Conservation (phyloP, 2,797 vertebrate genomes). For the Hippoglossus hippoglossus region DNA sequence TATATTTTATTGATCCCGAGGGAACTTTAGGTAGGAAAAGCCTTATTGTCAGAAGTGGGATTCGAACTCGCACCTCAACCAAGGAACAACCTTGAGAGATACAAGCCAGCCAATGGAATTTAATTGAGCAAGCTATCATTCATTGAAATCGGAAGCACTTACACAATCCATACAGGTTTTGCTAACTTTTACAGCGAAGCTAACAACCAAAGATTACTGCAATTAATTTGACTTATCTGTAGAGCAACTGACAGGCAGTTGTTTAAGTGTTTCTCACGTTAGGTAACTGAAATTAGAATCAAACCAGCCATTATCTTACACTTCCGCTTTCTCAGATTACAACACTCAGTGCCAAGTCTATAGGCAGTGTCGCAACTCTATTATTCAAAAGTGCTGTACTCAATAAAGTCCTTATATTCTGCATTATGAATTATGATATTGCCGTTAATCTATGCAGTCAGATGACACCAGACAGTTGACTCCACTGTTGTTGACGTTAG, state of each 20-base stretch:
- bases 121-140: too few species aligned
- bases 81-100: background rate
- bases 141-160: too few species aligned
- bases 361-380: background rate
- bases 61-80: too few species aligned
- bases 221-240: background rate
- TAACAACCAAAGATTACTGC: background rate
- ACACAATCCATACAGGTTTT: background rate
- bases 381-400: background rate
- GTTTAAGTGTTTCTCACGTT: background rate
- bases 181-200: background rate
- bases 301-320: background rate
- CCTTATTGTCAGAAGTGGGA: too few species aligned
- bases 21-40: too few species aligned
- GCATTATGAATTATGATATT: conserved; percentile 21
- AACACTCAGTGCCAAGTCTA: background rate
- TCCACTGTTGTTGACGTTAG: conserved; percentile 17
- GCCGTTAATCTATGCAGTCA: conserved; percentile 24
- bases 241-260: background rate
- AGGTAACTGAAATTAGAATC: background rate
- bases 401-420: conserved; percentile 10
- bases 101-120: too few species aligned
- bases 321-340: background rate
- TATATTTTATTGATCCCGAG: too few species aligned
- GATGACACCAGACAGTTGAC: conserved; percentile 28